Percentiles rank a stretch among this genome's conserved stretches.
Conservation (phyloP, 1,140 invertebrate species). For the Cephus cinctus region DNA sequence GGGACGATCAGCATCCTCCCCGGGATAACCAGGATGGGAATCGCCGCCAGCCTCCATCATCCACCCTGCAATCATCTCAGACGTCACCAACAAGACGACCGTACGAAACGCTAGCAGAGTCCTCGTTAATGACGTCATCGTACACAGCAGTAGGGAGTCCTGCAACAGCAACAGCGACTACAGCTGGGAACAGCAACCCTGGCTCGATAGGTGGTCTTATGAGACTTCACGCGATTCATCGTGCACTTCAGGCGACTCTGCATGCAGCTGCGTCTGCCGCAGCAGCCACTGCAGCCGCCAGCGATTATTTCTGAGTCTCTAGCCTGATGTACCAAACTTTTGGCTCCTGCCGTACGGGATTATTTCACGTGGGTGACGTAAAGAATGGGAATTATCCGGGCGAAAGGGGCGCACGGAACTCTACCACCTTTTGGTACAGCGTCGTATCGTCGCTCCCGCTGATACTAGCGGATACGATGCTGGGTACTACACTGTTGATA, state of each 20-base stretch:
- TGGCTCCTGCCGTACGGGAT: no score
- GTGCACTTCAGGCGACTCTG: conserved; percentile 34
- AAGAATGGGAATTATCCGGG: no score
- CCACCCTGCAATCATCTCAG: background rate
- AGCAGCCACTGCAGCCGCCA: no score
- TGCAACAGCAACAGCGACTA: conserved; percentile 14
- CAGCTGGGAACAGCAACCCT: conserved; percentile 9
- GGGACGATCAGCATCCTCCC: conserved; percentile 25
- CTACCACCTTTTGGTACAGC: no score
- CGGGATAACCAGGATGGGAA: conserved; percentile 15
- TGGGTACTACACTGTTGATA: no score
- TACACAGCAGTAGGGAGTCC: conserved; percentile 1
- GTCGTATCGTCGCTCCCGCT: no score
- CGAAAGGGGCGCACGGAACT: no score
- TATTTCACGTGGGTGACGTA: no score
- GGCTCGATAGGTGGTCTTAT: conserved; percentile 27
- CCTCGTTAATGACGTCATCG: conserved; percentile 3
- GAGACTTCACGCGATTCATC: conserved; percentile 36
- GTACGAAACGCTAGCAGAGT: conserved; percentile 4
- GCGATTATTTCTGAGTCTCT: no score
- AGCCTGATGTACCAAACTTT: no score
- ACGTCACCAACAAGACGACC: conserved; percentile 10
- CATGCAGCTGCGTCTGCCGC: conserved; percentile 27
- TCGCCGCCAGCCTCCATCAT: conserved; percentile 7
- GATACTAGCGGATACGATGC: no score